These are phyloP conservation scores for Lepidochrysops patricia DNA, from an alignment of 2,888 invertebrate species.

Conservation along the genomic window DNA sequence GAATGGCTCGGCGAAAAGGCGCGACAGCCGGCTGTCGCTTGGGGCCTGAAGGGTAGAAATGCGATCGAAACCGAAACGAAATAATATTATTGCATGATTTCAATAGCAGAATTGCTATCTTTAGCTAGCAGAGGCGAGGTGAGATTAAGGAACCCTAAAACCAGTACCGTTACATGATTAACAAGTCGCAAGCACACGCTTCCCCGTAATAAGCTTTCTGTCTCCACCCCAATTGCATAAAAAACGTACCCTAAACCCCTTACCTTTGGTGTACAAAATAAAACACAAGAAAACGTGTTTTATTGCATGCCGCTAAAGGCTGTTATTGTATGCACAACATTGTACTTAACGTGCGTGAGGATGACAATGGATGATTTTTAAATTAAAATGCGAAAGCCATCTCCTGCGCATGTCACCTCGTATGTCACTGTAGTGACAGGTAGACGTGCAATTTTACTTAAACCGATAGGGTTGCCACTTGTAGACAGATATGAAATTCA, in stretches of 20 bases:
- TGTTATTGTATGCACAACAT: neutral
- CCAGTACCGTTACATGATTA: constrained; percentile 7
- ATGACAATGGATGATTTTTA: constrained; percentile 12
- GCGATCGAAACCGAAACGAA: too few species aligned
- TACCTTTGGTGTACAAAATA: neutral
- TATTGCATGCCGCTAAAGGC: neutral
- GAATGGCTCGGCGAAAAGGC: too few species aligned
- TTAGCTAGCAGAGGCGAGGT: too few species aligned
- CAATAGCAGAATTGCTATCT: too few species aligned
- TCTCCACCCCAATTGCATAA: constrained; percentile 6
- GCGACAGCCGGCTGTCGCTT: too few species aligned
- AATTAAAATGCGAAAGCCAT: constrained; percentile 33
- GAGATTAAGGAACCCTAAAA: neutral
- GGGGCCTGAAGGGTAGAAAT: too few species aligned
- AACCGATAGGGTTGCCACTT: constrained; percentile 15
- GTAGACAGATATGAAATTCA: too few species aligned
- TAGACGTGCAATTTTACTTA: constrained; percentile 39
- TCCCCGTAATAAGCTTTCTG: constrained; percentile 4
- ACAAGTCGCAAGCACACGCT: neutral
- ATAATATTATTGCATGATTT: too few species aligned
- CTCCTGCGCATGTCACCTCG: constrained; percentile 46
- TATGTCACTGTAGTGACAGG: constrained; percentile 44
- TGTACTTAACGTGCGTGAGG: neutral
- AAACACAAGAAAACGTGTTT: neutral
- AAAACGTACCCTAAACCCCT: neutral